These are phyloP conservation scores for Neosilurus hyrtlii DNA, from an alignment of 2,797 vertebrate genomes.

Conservation along the genomic window DNA sequence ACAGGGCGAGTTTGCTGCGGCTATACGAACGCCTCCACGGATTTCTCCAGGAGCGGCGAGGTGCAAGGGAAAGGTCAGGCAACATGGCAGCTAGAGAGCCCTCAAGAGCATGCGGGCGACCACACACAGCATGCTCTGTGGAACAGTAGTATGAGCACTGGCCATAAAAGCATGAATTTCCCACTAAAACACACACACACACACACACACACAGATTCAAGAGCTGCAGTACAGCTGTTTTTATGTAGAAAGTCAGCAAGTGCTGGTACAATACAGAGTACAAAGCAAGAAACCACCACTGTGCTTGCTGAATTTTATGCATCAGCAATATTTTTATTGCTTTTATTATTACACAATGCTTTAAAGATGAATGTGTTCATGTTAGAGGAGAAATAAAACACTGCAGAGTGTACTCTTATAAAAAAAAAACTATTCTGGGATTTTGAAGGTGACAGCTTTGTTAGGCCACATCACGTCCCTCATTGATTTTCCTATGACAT, in stretches of 20 bases:
- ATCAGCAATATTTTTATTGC: background rate
- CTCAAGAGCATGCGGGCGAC: conserved; percentile 75
- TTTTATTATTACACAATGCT: background rate
- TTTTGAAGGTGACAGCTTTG: no score
- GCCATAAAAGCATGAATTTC: conserved; percentile 84
- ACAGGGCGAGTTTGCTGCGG: conserved; percentile 84
- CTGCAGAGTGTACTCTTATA: no score
- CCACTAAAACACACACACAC: conserved; percentile 68
- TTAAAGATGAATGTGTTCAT: no score
- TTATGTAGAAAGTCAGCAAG: background rate
- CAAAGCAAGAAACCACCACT: background rate
- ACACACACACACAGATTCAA: background rate
- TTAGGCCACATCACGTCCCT: no score
- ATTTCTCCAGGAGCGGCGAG: conserved; percentile 80
- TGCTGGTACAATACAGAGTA: background rate
- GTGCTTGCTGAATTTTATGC: background rate
- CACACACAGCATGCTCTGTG: conserved; percentile 84
- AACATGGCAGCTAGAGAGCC: conserved; percentile 82
- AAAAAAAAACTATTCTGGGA: no score
- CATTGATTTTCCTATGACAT: no score
- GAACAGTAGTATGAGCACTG: conserved; percentile 88
- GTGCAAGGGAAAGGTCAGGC: conserved; percentile 76
- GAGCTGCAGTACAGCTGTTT: conserved; percentile 4
- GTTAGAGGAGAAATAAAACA: no score
- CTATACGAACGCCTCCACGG: conserved; percentile 90